Conservation (phyloP, 1,140 invertebrate genomes). For the Zaprionus ghesquierei region DNA sequence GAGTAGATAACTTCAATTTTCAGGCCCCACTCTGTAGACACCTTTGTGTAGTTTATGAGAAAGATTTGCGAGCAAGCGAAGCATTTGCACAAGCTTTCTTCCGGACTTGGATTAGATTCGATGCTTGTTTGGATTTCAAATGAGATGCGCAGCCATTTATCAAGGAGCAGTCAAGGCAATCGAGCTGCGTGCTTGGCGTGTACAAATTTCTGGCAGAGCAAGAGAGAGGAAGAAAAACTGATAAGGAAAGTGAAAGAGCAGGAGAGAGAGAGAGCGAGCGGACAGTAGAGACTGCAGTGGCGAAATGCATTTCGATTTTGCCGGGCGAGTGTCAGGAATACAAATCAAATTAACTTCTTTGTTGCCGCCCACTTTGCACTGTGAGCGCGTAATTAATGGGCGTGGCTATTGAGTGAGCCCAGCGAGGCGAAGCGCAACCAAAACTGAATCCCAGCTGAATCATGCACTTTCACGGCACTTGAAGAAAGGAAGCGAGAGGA, state of each 20-base stretch:
- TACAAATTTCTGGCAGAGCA: neutral
- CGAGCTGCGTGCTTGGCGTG: neutral
- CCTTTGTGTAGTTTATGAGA: neutral
- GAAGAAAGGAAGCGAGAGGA: neutral
- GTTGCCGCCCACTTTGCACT: neutral
- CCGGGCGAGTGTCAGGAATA: constrained; percentile 66
- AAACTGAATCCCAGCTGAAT: neutral
- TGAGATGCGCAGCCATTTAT: neutral
- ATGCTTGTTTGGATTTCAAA: neutral
- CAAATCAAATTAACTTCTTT: constrained; percentile 71
- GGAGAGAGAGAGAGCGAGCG: neutral
- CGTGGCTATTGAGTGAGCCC: constrained; percentile 20
- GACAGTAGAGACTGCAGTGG: constrained; percentile 5
- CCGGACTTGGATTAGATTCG: neutral
- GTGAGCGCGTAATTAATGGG: constrained; percentile 25
- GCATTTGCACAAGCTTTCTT: neutral
- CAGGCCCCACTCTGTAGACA: neutral
- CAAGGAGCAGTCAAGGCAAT: neutral
- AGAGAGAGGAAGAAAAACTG: neutral
- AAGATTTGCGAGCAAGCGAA: neutral
- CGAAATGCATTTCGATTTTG: constrained; percentile 66
- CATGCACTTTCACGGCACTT: constrained; percentile 21
- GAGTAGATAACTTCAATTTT: too few species aligned
- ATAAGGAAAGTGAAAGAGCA: neutral
- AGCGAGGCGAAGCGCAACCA: too few species aligned